phyloP scores from a whole-genome alignment of 2,113 vertebrate species.

The Ophthalmolycus amberensis region DNA sequence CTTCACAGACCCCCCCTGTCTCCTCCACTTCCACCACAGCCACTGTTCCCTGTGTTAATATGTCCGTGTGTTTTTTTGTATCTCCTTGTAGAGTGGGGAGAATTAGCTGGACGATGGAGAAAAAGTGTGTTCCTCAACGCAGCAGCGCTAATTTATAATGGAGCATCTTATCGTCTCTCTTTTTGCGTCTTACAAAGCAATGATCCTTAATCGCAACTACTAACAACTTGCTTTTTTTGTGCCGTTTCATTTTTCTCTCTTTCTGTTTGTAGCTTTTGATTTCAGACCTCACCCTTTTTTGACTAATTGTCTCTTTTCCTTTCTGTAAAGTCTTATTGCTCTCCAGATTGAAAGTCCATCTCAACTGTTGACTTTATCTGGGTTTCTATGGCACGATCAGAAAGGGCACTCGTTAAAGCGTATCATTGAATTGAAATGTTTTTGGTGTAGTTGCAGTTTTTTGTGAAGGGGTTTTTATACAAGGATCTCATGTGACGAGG shows the following conservation, averaged over 20 bases:
- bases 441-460: too few species aligned
- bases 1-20: constrained; percentile 15
- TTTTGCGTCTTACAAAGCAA: constrained; percentile 10
- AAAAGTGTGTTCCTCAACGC: constrained; percentile 77
- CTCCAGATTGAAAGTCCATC: constrained; percentile 66
- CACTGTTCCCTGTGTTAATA: constrained; percentile 77
- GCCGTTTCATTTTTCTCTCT: constrained; percentile 49
- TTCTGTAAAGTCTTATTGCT: constrained; percentile 65
- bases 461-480: background rate
- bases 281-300: constrained; percentile 53
- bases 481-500: background rate
- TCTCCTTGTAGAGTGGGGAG: constrained; percentile 84
- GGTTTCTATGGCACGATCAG: constrained; percentile 67
- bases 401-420: background rate
- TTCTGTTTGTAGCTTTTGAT: constrained; percentile 60
- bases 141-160: constrained; percentile 77
- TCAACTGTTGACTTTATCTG: constrained; percentile 55
- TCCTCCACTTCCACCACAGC: constrained; percentile 37
- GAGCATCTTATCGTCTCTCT: constrained; percentile 67
- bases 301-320: constrained; percentile 60
- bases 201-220: constrained; percentile 48
- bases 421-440: fast-evolving
- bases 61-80: constrained; percentile 81
- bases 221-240: constrained; percentile 56
- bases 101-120: constrained; percentile 82